A percentile compares a stretch with the other conserved stretches of the same genome.
phyloP scores from a whole-genome alignment of 1,140 invertebrate genomes.

The Scaptomyza graminum region DNA sequence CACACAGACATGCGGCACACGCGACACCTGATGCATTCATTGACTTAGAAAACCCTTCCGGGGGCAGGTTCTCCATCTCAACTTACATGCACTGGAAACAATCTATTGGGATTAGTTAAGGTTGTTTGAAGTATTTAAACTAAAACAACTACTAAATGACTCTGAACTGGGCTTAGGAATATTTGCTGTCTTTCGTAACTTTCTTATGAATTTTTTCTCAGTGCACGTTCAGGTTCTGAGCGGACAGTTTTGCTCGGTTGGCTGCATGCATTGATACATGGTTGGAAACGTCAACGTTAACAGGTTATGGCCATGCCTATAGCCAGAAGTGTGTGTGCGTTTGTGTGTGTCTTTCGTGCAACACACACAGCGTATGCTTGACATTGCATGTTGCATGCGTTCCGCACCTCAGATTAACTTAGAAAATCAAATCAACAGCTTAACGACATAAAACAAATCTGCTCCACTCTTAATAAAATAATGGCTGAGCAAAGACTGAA shows the following conservation, averaged over 20 bases:
- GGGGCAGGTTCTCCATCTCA: slow-evolving; percentile 75
- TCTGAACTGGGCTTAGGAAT: too few relatives aligned
- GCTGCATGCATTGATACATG: slow-evolving; percentile 36
- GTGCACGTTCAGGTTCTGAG: slow-evolving; percentile 14
- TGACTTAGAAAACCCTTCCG: slow-evolving; percentile 64
- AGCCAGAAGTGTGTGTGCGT: not conserved
- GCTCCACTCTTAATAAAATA: slow-evolving; percentile 12
- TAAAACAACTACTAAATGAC: too few relatives aligned
- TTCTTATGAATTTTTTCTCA: not conserved
- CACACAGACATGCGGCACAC: slow-evolving; percentile 21
- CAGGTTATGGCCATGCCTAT: slow-evolving; percentile 35
- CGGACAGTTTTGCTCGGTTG: slow-evolving; percentile 45
- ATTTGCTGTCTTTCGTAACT: too few relatives aligned
- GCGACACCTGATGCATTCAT: slow-evolving; percentile 50
- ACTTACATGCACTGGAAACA: slow-evolving; percentile 34
- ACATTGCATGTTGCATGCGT: slow-evolving; percentile 61
- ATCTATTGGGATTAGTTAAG: not conserved
- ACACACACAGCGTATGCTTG: slow-evolving; percentile 70
- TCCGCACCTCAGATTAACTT: slow-evolving; percentile 14
- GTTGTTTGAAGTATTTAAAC: too few relatives aligned
- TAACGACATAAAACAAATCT: slow-evolving; percentile 14
- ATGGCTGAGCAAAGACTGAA: slow-evolving; percentile 38
- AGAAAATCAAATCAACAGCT: slow-evolving; percentile 47
- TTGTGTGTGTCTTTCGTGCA: slow-evolving; percentile 31
- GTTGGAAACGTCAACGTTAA: slow-evolving; percentile 34